Base-by-base conservation (phyloP, 1,140 invertebrate species). In the Akabosia matsudoensis region DNA sequence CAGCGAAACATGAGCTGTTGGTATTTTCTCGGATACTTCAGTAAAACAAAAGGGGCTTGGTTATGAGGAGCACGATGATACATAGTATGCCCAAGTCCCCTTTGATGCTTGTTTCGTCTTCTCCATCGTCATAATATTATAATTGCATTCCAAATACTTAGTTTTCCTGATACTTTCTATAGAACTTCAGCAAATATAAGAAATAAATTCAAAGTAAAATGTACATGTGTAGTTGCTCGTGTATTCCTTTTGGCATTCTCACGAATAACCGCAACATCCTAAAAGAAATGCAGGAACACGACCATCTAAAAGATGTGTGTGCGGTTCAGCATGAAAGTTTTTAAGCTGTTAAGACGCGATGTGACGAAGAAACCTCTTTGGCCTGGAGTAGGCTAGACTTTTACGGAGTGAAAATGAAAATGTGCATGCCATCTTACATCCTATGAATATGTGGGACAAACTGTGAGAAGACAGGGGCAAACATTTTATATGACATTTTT, bases 331-430 rank as follows among this genome's bases (percentile, higher is more conserved):
- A 10, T 45, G 7, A 18, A 7, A 18, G n/a, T n/a, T 45, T 45
- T 45, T 45, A 45, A 45, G 37, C 37, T 18, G 37, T 45, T 45
- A 45, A 45, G 37, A 45, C 18, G 37, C 18, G 37, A 45, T 45
- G 37, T 45, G 37, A 10, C 7, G 7, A 7, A 45, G 7, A 7
- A 45, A 18, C 18, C 37, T 45, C 37, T 45, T 45, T 45, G 37
- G 37, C 37, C 37, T 45, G 37, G 37, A 45, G 37, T 45, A 45
- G 18, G 37, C 7, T 10, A 7, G 37, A 24, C 14, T 10, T 61
- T 61, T 3, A 61, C 7, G 13, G 54, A 24, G 54, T 61, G 54
- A 61, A 61, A 61, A 61, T 61, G 54, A 61, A 61, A 61, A 61
- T 61, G 54, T 61, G 54, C n/a, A 22, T 24, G 54, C 7, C 45